Conservation (phyloP, 2,797 vertebrate genomes). For the Chaunax sp. region DNA sequence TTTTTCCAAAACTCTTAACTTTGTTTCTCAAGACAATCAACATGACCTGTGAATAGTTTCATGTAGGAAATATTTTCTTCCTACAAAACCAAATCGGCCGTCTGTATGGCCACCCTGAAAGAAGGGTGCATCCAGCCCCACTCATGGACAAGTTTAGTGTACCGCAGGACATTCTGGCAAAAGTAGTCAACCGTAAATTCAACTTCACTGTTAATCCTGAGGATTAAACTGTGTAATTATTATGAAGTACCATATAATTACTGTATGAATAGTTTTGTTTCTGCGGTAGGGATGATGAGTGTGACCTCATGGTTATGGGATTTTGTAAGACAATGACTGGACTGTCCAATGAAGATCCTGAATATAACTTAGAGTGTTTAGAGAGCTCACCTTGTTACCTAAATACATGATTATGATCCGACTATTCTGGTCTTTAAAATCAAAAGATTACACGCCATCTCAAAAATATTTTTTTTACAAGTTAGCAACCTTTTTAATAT, state of each 20-base stretch:
- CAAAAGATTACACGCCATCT: not conserved
- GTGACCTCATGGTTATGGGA: not conserved
- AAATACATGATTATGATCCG: not conserved
- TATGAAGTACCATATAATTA: not conserved
- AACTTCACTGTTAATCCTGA: not conserved
- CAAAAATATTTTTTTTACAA: not conserved
- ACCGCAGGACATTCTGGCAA: not conserved
- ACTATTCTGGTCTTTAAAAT: not conserved
- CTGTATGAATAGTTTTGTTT: not conserved
- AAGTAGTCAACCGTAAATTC: not conserved
- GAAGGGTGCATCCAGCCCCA: too few species aligned
- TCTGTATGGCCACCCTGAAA: too few species aligned
- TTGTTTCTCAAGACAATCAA: too few species aligned
- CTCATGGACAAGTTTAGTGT: not conserved
- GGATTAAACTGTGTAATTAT: conserved; percentile 1
- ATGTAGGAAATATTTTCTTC: too few species aligned
- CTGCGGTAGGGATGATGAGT: not conserved
- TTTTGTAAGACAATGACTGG: not conserved
- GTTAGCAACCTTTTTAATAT: not conserved
- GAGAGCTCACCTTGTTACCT: conserved; percentile 20
- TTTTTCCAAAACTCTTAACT: too few species aligned
- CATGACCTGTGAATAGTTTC: too few species aligned
- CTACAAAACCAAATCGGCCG: too few species aligned
- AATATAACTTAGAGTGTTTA: not conserved
- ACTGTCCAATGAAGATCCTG: not conserved